Evolutionary conservation across 2,797 vertebrate genomes (phyloP), one percentile per base, ranked within the genome.

Genomic region (Erethizon dorsatum): DNA sequence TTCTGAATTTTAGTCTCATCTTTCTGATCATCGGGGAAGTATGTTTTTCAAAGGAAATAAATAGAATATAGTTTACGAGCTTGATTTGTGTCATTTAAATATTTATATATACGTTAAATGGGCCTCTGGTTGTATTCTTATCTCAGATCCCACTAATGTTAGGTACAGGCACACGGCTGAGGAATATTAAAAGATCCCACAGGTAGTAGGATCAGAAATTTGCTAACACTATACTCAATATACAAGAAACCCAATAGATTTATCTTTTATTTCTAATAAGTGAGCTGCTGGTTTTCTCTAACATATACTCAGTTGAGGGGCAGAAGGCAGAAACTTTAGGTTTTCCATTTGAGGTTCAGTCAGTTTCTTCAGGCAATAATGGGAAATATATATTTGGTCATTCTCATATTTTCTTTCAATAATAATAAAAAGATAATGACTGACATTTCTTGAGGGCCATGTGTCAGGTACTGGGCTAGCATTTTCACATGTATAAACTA

Each of bases 401-500:
- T 7, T 88, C 28, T 78, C 61, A 73, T 45, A 71, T 47, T 73
- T 50, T 13, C n/a, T 93, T 77, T 73, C 12, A 61, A 31, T 11
- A 57, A 83, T n/a, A 94, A 86, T n/a, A 94, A 83, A 28, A 80
- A 84, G 37, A 67, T 63, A 88, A 63, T 54, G 47, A 77, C 37
- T 63, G 63, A 67, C 5, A 45, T 65, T 83, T 91, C 57, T 50
- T 69, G 18, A 97, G 50, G 26, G 22, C 28, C 67, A 5, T 41
- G 2, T 71, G 45, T 41, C 63, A 79, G 50, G 8, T 47, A 31
- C 59, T 59, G n/a, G 13, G 7, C 10, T 78, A 73, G 13, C 6
- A 50, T 52, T 78, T 91, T 87, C 77, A 69, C 6, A 17, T 47
- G 9, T 33, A 63, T 63, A 83, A 83, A 82, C 2, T 90, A 5